Conservation (phyloP, 2,888 invertebrate species). For the Sclerodermus sp. region DNA sequence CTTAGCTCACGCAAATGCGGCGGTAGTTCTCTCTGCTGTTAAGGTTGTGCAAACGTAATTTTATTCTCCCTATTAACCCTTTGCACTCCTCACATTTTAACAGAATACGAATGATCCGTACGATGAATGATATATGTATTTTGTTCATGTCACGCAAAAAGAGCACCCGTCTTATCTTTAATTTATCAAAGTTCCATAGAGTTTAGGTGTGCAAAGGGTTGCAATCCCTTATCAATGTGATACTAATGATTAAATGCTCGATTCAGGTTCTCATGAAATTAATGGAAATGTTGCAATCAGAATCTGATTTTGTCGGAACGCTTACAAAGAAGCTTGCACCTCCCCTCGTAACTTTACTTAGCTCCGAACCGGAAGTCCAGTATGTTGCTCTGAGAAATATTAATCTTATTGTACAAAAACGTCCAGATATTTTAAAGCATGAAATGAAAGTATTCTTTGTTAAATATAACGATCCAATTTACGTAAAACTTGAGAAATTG, state of each 20-base stretch:
- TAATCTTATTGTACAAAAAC: constrained; percentile 98
- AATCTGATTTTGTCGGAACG: constrained; percentile 91
- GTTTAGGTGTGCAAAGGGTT: no score
- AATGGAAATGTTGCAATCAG: constrained; percentile 93
- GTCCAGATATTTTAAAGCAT: constrained; percentile 97
- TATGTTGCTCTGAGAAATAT: constrained; percentile 98
- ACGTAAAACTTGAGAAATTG: constrained; percentile 97
- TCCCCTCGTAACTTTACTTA: constrained; percentile 95
- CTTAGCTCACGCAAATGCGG: constrained; percentile 98
- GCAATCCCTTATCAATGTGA: neutral
- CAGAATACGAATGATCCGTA: no score
- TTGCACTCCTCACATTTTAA: neutral
- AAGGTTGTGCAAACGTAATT: constrained; percentile 65
- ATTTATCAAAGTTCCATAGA: no score
- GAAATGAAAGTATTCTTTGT: constrained; percentile 99
- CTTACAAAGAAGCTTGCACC: constrained; percentile 97
- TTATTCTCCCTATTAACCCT: no score
- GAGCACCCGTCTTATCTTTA: no score
- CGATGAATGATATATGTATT: no score
- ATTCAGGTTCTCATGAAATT: constrained; percentile 88
- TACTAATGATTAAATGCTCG: neutral
- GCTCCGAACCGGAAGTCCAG: constrained; percentile 98
- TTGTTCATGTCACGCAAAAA: no score
- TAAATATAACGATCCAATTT: constrained; percentile 99
- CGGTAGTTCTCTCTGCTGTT: constrained; percentile 96